Conservation (phyloP, 2,113 vertebrate species). For the Perca schrenkii region DNA sequence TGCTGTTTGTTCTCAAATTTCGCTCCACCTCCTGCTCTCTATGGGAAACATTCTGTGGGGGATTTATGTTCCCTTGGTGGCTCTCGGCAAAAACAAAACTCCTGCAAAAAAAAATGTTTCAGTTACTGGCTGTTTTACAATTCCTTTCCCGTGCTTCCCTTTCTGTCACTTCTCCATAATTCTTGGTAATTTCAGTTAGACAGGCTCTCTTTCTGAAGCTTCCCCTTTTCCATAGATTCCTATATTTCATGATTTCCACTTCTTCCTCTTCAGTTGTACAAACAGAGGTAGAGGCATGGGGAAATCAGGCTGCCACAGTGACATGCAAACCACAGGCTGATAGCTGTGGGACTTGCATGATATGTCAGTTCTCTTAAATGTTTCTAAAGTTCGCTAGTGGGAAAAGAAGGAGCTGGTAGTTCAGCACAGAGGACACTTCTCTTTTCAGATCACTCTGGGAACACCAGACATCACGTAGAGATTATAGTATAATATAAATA, state of each 20-base stretch:
- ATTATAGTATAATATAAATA: background rate
- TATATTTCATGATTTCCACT: constrained; percentile 94
- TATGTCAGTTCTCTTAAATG: constrained; percentile 56
- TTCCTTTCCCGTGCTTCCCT: constrained; percentile 94
- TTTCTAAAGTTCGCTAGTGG: constrained; percentile 44
- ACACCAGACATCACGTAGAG: background rate
- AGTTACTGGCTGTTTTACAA: constrained; percentile 86
- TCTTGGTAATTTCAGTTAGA: constrained; percentile 93
- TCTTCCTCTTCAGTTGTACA: constrained; percentile 92
- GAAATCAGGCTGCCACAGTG: constrained; percentile 90
- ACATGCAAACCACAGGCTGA: constrained; percentile 82
- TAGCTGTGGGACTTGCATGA: constrained; percentile 53
- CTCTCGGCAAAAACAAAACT: constrained; percentile 57
- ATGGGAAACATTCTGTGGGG: constrained; percentile 29
- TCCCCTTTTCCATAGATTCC: constrained; percentile 97
- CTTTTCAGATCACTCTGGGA: constrained; percentile 38
- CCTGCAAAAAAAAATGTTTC: constrained; percentile 67
- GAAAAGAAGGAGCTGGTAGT: constrained; percentile 50
- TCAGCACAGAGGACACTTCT: constrained; percentile 24
- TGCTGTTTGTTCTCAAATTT: constrained; percentile 9
- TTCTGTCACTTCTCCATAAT: constrained; percentile 98
- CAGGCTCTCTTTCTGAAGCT: constrained; percentile 85
- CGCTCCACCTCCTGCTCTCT: constrained; percentile 9
- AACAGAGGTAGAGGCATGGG: constrained; percentile 86
- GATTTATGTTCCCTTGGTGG: constrained; percentile 52